These are phyloP conservation scores for Nymphalis urticae DNA, from an alignment of 2,888 invertebrate genomes.

Conservation along the genomic window DNA sequence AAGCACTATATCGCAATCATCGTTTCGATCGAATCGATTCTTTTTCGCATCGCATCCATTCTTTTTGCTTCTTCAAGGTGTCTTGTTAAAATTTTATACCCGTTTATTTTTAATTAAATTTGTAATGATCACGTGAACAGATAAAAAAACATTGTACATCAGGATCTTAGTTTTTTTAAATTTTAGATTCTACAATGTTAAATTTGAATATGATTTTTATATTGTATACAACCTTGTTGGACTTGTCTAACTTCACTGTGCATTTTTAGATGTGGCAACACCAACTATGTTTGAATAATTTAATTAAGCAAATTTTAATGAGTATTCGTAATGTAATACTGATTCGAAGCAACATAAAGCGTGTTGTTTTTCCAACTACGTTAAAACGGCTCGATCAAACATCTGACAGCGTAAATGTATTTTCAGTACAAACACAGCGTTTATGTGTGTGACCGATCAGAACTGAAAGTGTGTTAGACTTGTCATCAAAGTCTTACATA, in stretches of 20 bases:
- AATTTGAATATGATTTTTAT: no score
- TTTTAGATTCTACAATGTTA: no score
- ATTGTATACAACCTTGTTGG: no score
- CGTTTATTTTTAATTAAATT: neutral
- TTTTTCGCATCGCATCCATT: neutral
- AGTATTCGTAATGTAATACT: slow-evolving; percentile 27
- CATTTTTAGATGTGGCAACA: no score
- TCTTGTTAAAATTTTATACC: neutral
- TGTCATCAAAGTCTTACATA: neutral
- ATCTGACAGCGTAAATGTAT: slow-evolving; percentile 67
- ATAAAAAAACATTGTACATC: no score
- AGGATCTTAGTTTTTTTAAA: no score
- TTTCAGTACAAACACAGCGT: slow-evolving; percentile 68
- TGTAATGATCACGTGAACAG: no score
- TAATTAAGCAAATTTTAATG: slow-evolving; percentile 23
- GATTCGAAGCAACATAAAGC: slow-evolving; percentile 25
- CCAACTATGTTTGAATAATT: neutral
- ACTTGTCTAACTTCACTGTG: no score
- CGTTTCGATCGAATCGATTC: neutral
- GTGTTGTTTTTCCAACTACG: slow-evolving; percentile 61
- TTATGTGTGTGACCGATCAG: slow-evolving; percentile 38
- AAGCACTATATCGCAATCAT: slow-evolving; percentile 18
- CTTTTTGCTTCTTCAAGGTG: neutral
- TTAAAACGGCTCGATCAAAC: slow-evolving; percentile 67
- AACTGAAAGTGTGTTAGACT: neutral